phyloP scores from a whole-genome alignment of 2,888 invertebrate genomes.

The Apantesis nais region DNA sequence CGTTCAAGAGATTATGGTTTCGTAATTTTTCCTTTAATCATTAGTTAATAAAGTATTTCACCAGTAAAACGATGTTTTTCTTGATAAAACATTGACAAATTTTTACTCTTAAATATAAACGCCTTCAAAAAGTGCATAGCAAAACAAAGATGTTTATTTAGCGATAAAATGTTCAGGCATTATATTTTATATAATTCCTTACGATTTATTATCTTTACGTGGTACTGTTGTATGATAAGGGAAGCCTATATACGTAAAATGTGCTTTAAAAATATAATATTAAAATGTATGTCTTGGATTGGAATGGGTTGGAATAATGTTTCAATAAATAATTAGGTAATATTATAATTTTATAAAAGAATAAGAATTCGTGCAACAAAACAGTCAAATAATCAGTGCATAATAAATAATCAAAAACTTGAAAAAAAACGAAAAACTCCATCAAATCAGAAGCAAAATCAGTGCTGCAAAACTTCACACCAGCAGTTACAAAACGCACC shows the following conservation, averaged over 20 bases:
- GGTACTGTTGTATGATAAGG: no score
- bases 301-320: background rate
- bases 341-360: constrained; percentile 9
- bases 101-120: background rate
- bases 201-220: no score
- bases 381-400: background rate
- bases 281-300: no score
- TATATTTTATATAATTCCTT: no score
- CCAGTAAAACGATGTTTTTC: no score
- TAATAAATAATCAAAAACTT: background rate
- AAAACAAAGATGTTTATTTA: background rate
- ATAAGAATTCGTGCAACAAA: constrained; percentile 1
- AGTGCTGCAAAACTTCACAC: background rate
- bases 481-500: background rate
- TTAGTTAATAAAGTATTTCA: no score
- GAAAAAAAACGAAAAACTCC: background rate
- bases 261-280: no score
- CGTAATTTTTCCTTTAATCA: no score
- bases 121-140: background rate
- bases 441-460: background rate
- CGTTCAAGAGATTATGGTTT: no score
- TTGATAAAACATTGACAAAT: no score
- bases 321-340: background rate
- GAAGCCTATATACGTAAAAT: no score
- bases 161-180: background rate